Conservation (phyloP, 1,140 invertebrate species). For the Penaeus japonicus region DNA sequence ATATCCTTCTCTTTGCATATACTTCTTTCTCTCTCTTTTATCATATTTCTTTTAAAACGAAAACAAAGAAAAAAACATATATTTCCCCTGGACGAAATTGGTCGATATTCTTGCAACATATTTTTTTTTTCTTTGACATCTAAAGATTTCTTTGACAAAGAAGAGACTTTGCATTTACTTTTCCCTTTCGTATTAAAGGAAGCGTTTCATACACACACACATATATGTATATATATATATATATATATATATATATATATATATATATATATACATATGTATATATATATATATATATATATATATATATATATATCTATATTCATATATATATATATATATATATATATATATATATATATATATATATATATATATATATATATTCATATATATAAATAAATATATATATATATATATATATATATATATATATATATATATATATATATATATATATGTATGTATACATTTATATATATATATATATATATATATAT, state of each 20-base stretch:
- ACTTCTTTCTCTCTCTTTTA: no score
- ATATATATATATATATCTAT: neutral
- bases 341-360: constrained; percentile 6
- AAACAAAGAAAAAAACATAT: no score
- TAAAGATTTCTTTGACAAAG: no score
- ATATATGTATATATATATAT: no score
- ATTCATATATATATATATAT: neutral
- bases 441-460: neutral
- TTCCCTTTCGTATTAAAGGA: no score
- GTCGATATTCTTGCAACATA: no score
- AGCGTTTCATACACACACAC: no score
- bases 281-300: neutral
- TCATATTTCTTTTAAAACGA: no score
- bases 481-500: neutral
- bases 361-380: neutral
- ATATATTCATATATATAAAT: neutral
- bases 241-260: neutral
- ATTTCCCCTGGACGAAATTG: no score
- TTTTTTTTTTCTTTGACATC: no score
- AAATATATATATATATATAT: neutral
- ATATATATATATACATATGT: neutral
- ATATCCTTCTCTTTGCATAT: no score
- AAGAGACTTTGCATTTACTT: no score
- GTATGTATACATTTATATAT: neutral
- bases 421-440: neutral